A percentile compares a stretch with the other conserved stretches of the same genome.
phyloP scores from a whole-genome alignment of 2,888 invertebrate species.

The Drosophila acutilabella region DNA sequence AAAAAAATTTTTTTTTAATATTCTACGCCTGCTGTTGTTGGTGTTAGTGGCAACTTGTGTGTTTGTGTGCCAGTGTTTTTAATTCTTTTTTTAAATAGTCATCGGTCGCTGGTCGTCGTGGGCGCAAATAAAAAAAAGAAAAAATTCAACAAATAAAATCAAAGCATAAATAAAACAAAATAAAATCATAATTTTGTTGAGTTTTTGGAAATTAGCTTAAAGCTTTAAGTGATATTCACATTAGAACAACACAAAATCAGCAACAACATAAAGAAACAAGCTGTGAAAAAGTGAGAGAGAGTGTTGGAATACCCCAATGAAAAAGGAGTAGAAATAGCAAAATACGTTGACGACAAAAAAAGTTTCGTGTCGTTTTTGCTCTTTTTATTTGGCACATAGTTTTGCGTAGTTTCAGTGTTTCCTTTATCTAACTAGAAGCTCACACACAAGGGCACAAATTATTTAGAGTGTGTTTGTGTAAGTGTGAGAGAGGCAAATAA shows the following conservation, averaged over 20 bases:
- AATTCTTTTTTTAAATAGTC: conserved; percentile 41
- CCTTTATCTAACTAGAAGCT: conserved; percentile 40
- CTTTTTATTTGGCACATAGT: conserved; percentile 13
- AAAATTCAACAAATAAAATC: neutral
- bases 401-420: conserved; percentile 37
- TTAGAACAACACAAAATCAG: conserved; percentile 15
- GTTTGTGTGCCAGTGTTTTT: conserved; percentile 32
- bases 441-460: neutral
- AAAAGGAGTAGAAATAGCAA: conserved; percentile 12
- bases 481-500: conserved; percentile 11
- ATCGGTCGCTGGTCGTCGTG: conserved; percentile 55
- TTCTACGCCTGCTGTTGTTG: conserved; percentile 52
- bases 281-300: conserved; percentile 54
- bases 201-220: conserved; percentile 49
- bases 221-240: conserved; percentile 54
- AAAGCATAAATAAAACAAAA: conserved; percentile 2
- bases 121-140: conserved; percentile 42
- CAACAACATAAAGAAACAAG: conserved; percentile 38
- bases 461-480: neutral
- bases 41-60: conserved; percentile 29
- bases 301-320: conserved; percentile 26
- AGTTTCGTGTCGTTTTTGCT: conserved; percentile 23
- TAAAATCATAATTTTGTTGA: conserved; percentile 39
- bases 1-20: conserved; percentile 35
- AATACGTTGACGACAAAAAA: conserved; percentile 12